Base-by-base conservation (phyloP, 2,888 invertebrate genomes). In the Parascotia fuliginaria region DNA sequence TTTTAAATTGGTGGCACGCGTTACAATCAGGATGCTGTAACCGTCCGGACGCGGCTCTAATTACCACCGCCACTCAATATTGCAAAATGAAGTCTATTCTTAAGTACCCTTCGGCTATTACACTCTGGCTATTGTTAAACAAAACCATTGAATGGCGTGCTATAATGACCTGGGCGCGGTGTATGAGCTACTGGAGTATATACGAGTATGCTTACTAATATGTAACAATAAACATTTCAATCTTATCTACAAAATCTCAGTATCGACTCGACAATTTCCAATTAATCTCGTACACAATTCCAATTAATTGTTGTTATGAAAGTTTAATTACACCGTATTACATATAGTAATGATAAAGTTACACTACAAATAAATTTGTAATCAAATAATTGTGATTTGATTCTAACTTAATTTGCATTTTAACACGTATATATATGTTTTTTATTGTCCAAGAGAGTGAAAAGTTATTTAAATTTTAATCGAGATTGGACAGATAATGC, bases 11-110 rank as follows among this genome's bases (percentile, higher is more conserved):
- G 56, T 43, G 27, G 56, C 75, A 73, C 79, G 86, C 83, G 85
- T 87, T 88, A 83, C 84, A 85, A 87, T 89, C 87, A 87, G 89
- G 90, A 89, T 89, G 88, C 88, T 85, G 89, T 86, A 87, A 88
- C 75, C 70, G 81, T 77, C 83, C 85, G 87, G 87, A 87, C 84
- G 83, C 81, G 73, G 81, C 65, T 89, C 89, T 89, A 90, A 91
- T 92, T 91, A 89, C 86, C 80, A 70, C 79, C 81, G 85, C 61
- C 84, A 85, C 82, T 87, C 85, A 82, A 86, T 87, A 83, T 91
- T 92, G 89, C 90, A 85, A 89, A 88, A 91, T 81, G 77, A 81
- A 83, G 81, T 79, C 81, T 81, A 83, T 85, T 83, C 81, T 83
- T 71, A 74, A 70, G 49, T 81, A 85, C 85, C 86, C 85, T 76